phyloP scores from a whole-genome alignment of 2,113 vertebrate genomes.

The Hypocryptadius cinnamomeus region DNA sequence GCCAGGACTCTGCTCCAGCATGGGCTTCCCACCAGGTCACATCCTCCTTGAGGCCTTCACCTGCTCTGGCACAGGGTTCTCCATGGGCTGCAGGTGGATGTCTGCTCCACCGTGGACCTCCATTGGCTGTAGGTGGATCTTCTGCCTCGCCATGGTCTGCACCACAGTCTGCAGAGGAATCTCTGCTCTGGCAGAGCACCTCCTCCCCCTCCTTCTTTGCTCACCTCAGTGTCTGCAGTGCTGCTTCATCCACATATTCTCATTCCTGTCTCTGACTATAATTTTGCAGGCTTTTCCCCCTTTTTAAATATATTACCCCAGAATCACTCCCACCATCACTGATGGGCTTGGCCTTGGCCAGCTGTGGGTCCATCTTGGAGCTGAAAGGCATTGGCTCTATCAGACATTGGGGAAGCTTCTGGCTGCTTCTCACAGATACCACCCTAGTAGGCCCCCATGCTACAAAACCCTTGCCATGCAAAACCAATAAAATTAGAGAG shows the following conservation, averaged over 20 bases:
- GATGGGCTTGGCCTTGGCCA: background rate
- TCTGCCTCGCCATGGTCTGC: background rate
- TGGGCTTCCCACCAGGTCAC: background rate
- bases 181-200: background rate
- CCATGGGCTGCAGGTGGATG: background rate
- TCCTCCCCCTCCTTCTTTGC: background rate
- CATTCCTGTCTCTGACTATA: background rate
- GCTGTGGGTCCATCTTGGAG: background rate
- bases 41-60: background rate
- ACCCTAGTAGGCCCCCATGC: background rate
- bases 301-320: fast-evolving
- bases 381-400: background rate
- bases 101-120: background rate
- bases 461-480: background rate
- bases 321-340: background rate
- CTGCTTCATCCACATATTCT: background rate
- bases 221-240: background rate
- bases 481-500: background rate
- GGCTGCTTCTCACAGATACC: background rate
- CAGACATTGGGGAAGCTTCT: background rate
- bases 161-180: background rate
- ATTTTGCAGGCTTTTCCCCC: background rate
- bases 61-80: background rate
- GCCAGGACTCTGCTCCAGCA: background rate
- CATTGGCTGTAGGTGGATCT: background rate